Percentiles rank a stretch among this genome's conserved stretches.
Conservation (phyloP, 23 tunicate species). For the Oikopleura dioica region DNA sequence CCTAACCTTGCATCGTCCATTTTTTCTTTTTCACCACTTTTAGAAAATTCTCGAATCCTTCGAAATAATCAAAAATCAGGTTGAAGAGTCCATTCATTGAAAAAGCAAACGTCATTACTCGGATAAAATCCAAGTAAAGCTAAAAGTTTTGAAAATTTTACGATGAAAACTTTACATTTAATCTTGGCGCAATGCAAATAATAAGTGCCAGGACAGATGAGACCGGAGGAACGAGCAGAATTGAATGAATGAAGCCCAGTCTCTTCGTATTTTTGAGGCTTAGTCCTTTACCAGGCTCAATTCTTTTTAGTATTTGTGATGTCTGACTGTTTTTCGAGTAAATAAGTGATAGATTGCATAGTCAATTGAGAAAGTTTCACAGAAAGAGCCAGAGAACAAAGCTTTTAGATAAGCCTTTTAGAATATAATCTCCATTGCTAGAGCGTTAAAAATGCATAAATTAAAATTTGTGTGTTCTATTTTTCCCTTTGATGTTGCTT, state of each 20-base stretch:
- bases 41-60: neutral
- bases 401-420: too few relatives aligned
- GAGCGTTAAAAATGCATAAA: too few relatives aligned
- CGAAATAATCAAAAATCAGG: constrained; percentile 5
- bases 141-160: neutral
- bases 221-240: neutral
- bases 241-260: neutral
- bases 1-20: neutral
- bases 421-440: too few relatives aligned
- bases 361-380: too few relatives aligned
- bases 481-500: too few relatives aligned
- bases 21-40: neutral
- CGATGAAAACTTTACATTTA: neutral
- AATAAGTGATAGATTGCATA: too few relatives aligned
- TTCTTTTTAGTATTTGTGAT: too few relatives aligned
- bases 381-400: too few relatives aligned
- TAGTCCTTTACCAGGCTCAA: too few relatives aligned
- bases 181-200: neutral
- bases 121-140: neutral
- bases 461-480: too few relatives aligned
- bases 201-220: neutral
- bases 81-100: constrained; percentile 2
- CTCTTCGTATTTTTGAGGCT: too few relatives aligned
- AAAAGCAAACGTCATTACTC: neutral
- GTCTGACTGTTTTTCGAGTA: too few relatives aligned